Percentiles rank a stretch among this genome's conserved stretches.
phyloP scores from a whole-genome alignment of 2,797 vertebrate species.

The Neosilurus mollespiculum region DNA sequence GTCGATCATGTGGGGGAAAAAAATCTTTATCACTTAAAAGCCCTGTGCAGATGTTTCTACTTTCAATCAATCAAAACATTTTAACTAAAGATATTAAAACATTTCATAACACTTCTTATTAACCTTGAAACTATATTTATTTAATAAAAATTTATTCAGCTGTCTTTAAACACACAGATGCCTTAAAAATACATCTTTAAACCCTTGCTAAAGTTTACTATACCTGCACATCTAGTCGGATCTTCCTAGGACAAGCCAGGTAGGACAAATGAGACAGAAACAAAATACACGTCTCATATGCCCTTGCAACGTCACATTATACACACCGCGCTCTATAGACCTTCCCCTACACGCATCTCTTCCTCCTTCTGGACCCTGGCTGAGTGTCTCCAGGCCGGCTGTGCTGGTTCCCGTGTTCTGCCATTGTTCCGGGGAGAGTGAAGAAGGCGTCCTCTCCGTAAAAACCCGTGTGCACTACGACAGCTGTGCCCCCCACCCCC shows the following conservation, averaged over 20 bases:
- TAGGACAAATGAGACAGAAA: constrained; percentile 55
- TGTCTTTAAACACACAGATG: neutral
- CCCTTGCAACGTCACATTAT: constrained; percentile 43
- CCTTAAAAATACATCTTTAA: neutral
- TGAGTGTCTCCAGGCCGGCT: constrained; percentile 61
- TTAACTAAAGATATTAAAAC: neutral
- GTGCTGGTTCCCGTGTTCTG: constrained; percentile 72
- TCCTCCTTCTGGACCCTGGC: constrained; percentile 52
- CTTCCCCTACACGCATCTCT: constrained; percentile 45
- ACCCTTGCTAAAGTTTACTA: constrained; percentile 57
- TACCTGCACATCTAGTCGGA: constrained; percentile 66
- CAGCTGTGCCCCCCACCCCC: constrained; percentile 73
- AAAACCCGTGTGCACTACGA: constrained; percentile 75
- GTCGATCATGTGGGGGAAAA: neutral
- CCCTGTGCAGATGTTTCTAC: neutral
- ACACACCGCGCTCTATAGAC: neutral
- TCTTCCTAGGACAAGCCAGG: constrained; percentile 55
- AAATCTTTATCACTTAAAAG: neutral
- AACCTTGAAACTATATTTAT: neutral
- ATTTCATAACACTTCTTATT: neutral
- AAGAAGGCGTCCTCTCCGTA: constrained; percentile 69
- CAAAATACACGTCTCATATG: constrained; percentile 44
- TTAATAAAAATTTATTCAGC: neutral
- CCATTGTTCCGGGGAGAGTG: constrained; percentile 78
- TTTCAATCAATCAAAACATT: neutral